Conservation (phyloP, 2,797 vertebrate species). For the Rhinatrema bivittatum region DNA sequence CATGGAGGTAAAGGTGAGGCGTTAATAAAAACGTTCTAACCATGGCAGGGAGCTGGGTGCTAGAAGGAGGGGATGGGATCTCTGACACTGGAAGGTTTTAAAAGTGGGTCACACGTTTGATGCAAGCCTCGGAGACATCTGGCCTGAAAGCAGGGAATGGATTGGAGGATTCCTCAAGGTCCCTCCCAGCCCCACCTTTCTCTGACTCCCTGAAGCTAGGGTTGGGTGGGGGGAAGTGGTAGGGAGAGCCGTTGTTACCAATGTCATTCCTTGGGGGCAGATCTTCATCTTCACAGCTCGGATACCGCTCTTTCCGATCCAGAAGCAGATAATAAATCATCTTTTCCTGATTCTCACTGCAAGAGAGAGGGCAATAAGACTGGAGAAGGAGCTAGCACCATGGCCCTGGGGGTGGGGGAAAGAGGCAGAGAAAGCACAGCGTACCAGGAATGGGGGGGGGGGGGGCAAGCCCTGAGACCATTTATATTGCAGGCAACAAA, state of each 20-base stretch:
- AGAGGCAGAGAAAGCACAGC: background rate
- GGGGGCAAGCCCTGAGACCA: fast-evolving
- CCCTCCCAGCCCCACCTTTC: background rate
- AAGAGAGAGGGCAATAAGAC: background rate
- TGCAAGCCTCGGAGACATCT: no score
- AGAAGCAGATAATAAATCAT: constrained; percentile 89
- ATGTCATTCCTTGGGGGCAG: constrained; percentile 80
- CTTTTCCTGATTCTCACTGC: constrained; percentile 87
- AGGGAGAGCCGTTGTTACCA: no score
- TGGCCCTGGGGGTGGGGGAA: no score
- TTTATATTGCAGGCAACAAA: no score
- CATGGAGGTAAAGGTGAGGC: no score
- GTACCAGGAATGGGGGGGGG: no score
- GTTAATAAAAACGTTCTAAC: no score
- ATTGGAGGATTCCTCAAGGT: no score
- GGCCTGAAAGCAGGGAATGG: no score
- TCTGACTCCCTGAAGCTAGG: no score
- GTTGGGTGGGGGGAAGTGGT: no score
- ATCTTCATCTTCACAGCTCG: constrained; percentile 87
- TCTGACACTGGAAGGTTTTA: fast-evolving
- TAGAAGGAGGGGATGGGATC: background rate
- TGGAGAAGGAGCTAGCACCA: background rate
- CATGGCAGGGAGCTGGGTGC: background rate
- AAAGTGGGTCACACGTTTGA: no score
- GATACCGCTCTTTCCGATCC: constrained; percentile 87